Evolutionary conservation across 92 coral and sea anemone genomes (phyloP), one percentile per base, ranked within the genome.

Genomic region (Porites lobata): DNA sequence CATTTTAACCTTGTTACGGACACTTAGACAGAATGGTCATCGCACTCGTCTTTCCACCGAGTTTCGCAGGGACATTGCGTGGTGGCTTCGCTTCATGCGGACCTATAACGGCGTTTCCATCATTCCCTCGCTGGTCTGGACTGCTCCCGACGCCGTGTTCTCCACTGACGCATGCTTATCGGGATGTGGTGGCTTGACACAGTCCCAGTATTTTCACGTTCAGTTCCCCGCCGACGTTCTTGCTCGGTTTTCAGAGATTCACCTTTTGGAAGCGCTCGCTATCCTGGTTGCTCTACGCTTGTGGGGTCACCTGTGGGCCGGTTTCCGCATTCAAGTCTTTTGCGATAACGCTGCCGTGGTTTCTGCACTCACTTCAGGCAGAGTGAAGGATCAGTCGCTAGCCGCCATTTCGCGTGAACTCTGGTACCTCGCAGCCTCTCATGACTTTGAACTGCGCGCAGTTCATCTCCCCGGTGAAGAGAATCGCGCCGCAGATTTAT

Each of bases 11-110:
- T 50, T 83, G 66, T 64, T 83, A 20, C 14, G 77, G 10, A 19
- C 80, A 65, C 54, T 83, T 18, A 71, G 72, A 65, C 65, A 17
- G 53, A 83, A 83, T 56, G 71, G 50, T 75, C 88, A 84, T 52
- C 88, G 47, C 9, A n/a, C 38, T 21, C 26, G 59, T 38, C 51
- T 84, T 58, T 72, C 64, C 11, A 50, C 72, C 10, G 88, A 84
- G 65, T 84, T 75, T 63, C 38, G 80, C n/a, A 83, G 61, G 38
- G 80, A 59, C n/a, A 61, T 61, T 61, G 17, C 6, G 21, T 12
- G 17, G 80, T 84, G 74, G 81, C 52, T 22, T 10, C 15, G 65
- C 9, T 84, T 84, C 69, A 56, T 84, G 63, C 78, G 9, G 26
- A 47, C 77, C 47, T 67, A 66, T 51, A 69, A 81, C 52, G 86